Percentiles rank a stretch among this genome's conserved stretches.
These are phyloP conservation scores for Atlantisia rogersi DNA, from an alignment of 2,113 vertebrate species.

Conservation along the genomic window DNA sequence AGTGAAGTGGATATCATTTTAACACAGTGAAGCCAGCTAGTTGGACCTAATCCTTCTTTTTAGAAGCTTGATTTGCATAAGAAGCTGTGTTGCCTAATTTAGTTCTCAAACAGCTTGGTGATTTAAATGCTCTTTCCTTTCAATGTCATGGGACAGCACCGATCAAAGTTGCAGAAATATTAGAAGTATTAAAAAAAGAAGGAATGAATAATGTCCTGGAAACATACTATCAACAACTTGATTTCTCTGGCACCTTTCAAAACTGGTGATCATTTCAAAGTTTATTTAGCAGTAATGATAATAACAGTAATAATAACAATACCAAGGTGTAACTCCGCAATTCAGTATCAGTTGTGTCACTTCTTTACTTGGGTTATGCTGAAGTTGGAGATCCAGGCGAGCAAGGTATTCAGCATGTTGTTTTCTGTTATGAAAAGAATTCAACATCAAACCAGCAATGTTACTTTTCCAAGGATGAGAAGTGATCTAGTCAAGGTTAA, in stretches of 20 bases:
- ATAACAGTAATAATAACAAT: not conserved
- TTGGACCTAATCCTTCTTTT: constrained; percentile 68
- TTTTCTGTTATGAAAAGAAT: constrained; percentile 38
- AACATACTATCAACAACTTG: not conserved
- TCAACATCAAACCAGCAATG: not conserved
- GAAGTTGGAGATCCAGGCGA: constrained; percentile 10
- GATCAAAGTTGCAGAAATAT: not conserved
- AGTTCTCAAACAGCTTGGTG: constrained; percentile 6
- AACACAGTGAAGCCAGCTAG: constrained; percentile 67
- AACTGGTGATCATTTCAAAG: not conserved
- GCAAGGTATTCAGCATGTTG: constrained; percentile 36
- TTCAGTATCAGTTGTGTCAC: not conserved
- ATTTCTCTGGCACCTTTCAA: not conserved
- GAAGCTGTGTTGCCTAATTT: constrained; percentile 67
- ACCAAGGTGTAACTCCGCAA: not conserved
- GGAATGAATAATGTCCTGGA: not conserved
- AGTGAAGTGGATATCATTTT: constrained; percentile 68
- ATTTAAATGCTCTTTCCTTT: not conserved
- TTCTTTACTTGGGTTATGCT: not conserved
- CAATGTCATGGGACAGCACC: not conserved
- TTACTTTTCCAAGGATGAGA: not conserved
- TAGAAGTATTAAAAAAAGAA: not conserved
- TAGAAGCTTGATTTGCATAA: constrained; percentile 69
- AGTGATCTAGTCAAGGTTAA: not conserved
- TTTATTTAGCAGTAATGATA: not conserved